Conservation (phyloP, 2,888 invertebrate species). For the Morpho helenor region DNA sequence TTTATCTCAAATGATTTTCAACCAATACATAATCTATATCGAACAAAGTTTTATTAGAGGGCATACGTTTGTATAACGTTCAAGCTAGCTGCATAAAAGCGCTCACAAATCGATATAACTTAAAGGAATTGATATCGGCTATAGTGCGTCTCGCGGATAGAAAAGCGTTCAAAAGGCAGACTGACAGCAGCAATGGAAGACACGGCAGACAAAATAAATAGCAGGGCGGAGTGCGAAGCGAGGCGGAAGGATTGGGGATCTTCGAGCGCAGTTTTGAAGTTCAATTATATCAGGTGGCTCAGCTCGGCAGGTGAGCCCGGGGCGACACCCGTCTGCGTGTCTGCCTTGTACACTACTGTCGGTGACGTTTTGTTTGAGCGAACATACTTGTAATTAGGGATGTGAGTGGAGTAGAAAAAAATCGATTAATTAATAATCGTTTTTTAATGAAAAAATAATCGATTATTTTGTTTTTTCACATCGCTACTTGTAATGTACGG, state of each 20-base stretch:
- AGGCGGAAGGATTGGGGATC: conserved; percentile 77
- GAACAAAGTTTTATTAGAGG: no score
- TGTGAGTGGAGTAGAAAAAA: no score
- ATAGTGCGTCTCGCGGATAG: conserved; percentile 59
- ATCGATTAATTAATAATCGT: no score
- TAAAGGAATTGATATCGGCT: conserved; percentile 67
- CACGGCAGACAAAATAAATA: conserved; percentile 74
- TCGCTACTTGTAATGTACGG: no score
- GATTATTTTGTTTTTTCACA: background rate
- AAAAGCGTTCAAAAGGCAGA: conserved; percentile 66
- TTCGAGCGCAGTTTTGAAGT: conserved; percentile 75
- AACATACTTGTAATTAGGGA: background rate
- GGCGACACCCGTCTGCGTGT: conserved; percentile 19
- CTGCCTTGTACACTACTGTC: conserved; percentile 3
- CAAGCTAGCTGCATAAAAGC: no score
- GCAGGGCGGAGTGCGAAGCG: conserved; percentile 58
- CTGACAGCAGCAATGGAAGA: conserved; percentile 60
- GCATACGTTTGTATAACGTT: no score
- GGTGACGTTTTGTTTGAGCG: conserved; percentile 4
- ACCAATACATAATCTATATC: no score
- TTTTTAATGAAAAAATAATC: background rate
- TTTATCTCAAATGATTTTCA: no score
- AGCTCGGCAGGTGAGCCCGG: conserved; percentile 35
- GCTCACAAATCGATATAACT: conserved; percentile 40
- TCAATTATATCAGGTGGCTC: conserved; percentile 74